Evolutionary conservation across 2,888 invertebrate genomes (phyloP).

Genomic region (Scaptomyza caliginosa): DNA sequence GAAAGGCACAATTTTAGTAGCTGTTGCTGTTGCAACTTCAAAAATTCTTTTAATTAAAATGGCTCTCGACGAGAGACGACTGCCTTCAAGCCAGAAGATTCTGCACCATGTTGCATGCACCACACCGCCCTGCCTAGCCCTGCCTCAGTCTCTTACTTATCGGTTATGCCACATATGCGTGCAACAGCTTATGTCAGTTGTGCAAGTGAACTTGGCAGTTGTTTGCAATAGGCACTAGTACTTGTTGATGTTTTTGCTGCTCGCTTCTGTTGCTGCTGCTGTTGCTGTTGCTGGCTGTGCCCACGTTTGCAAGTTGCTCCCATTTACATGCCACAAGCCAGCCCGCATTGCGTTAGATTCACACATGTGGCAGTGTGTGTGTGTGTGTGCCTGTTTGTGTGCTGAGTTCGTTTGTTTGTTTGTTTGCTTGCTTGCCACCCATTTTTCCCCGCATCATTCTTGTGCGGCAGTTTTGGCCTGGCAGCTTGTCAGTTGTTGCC

Average conservation of each 20-base stretch:
- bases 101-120: conserved; percentile 14
- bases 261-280: too few species aligned
- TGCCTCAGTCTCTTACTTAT: background rate
- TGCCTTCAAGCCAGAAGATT: conserved; percentile 21
- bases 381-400: conserved; percentile 6
- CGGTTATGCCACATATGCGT: conserved; percentile 48
- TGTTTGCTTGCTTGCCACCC: conserved; percentile 20
- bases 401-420: conserved; percentile 40
- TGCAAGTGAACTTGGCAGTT: conserved; percentile 67
- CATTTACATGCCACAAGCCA: conserved; percentile 45
- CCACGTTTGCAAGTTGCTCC: conserved; percentile 25
- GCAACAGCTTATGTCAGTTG: conserved; percentile 63
- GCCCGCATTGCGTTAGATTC: conserved; percentile 41
- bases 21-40: conserved; percentile 1
- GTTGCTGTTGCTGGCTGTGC: conserved; percentile 10
- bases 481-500: conserved; percentile 74
- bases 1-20: conserved; percentile 13
- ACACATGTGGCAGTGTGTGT: conserved; percentile 18
- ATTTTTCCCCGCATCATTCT: conserved; percentile 5
- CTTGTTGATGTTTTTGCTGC: conserved; percentile 56
- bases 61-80: conserved; percentile 22
- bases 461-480: conserved; percentile 52
- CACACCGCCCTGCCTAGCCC: background rate
- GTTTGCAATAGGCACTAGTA: conserved; percentile 41
- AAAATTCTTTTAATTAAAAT: conserved; percentile 57